A percentile compares a stretch with the other conserved stretches of the same genome.
Conservation (phyloP, 2,113 vertebrate species). For the Gila orcuttii region DNA sequence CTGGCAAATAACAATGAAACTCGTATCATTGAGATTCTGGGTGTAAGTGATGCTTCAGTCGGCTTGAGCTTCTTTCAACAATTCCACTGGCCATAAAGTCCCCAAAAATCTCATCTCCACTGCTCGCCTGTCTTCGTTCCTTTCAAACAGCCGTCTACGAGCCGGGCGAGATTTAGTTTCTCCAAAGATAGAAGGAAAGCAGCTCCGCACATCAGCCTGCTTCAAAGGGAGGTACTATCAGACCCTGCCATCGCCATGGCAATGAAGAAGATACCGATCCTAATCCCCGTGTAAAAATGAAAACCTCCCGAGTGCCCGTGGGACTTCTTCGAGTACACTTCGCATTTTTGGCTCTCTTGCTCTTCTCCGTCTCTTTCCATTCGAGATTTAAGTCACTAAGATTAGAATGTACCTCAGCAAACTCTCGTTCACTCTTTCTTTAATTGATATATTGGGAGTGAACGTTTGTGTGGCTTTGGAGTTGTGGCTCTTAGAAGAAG, state of each 20-base stretch:
- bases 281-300: conserved; percentile 75
- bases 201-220: conserved; percentile 64
- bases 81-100: conserved; percentile 31
- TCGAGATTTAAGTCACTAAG: conserved; percentile 26
- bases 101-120: conserved; percentile 57
- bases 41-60: conserved; percentile 7
- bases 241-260: conserved; percentile 64
- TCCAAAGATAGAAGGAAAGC: conserved; percentile 74
- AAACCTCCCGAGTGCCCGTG: conserved; percentile 63
- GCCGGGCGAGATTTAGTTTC: conserved; percentile 67
- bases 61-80: conserved; percentile 29
- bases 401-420: conserved; percentile 23
- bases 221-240: conserved; percentile 69
- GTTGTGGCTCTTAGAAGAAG: neutral
- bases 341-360: conserved; percentile 42
- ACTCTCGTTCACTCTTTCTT: neutral
- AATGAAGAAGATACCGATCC: conserved; percentile 72
- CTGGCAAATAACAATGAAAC: neutral
- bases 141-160: conserved; percentile 67
- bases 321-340: conserved; percentile 69
- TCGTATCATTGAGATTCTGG: neutral
- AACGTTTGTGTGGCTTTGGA: conserved; percentile 12
- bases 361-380: neutral
- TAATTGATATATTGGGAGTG: conserved; percentile 25
- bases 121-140: conserved; percentile 72